phyloP scores from a whole-genome alignment of 2,797 vertebrate species.

The Clamator glandarius region DNA sequence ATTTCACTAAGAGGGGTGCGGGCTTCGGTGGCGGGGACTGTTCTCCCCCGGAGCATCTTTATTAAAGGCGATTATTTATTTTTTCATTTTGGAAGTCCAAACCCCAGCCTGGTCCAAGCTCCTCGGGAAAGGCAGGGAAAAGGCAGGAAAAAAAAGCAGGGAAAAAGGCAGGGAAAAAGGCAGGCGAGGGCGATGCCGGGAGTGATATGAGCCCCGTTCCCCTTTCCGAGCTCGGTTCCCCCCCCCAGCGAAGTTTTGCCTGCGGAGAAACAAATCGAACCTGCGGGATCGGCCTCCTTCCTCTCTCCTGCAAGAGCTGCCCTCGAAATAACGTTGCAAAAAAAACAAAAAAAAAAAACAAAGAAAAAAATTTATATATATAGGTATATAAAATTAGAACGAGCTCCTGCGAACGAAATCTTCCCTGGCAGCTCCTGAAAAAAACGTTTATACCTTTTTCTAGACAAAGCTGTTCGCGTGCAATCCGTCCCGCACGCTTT shows the following conservation, averaged over 20 bases:
- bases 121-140: not conserved
- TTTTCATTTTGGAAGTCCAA: not conserved
- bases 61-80: not conserved
- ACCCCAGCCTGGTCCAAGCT: not conserved
- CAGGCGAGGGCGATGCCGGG: not conserved
- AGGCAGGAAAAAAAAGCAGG: no score
- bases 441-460: not conserved
- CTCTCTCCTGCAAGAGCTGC: not conserved
- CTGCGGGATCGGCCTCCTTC: not conserved
- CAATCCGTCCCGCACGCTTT: not conserved
- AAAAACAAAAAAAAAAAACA: no score
- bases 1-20: not conserved
- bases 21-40: not conserved
- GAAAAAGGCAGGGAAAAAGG: no score
- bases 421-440: not conserved
- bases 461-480: not conserved
- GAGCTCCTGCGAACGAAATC: slow-evolving; percentile 10
- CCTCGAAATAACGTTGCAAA: not conserved
- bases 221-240: not conserved
- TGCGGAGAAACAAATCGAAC: not conserved
- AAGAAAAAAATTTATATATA: no score
- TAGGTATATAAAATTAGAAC: not conserved
- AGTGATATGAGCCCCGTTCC: not conserved
- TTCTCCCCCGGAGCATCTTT: not conserved
- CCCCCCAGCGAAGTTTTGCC: slow-evolving; percentile 2